Conservation (phyloP, 2,113 vertebrate species). For the Tinamus guttatus region DNA sequence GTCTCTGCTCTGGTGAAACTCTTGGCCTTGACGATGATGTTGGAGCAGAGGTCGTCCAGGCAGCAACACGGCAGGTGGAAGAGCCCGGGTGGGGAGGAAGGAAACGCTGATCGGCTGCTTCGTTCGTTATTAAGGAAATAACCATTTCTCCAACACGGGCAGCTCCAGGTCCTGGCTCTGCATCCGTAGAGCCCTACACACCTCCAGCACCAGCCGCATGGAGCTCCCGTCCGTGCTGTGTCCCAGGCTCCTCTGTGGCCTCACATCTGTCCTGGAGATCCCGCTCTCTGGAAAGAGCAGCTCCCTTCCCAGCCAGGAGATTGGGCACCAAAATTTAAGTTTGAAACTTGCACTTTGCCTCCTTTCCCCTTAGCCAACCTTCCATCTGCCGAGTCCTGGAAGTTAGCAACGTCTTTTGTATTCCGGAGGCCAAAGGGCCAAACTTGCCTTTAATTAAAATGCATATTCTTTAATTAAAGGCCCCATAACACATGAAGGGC, state of each 20-base stretch:
- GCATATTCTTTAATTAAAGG: conserved; percentile 88
- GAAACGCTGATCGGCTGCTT: not conserved
- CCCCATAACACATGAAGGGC: conserved; percentile 90
- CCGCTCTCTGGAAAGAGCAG: too few relatives aligned
- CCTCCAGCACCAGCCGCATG: too few relatives aligned
- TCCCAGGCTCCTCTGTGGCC: too few relatives aligned
- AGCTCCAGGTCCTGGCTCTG: too few relatives aligned
- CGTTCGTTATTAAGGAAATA: not conserved
- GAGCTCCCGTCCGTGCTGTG: too few relatives aligned
- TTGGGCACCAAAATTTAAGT: not conserved
- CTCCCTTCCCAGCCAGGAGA: too few relatives aligned
- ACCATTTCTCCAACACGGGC: too few relatives aligned
- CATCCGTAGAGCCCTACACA: too few relatives aligned
- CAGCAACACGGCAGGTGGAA: not conserved
- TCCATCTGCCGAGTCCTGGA: conserved; percentile 19
- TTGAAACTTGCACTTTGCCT: not conserved
- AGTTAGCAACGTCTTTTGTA: conserved; percentile 75
- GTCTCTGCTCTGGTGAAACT: not conserved
- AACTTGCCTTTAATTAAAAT: conserved; percentile 91
- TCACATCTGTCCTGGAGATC: too few relatives aligned
- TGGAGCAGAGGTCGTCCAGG: not conserved
- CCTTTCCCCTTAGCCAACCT: not conserved
- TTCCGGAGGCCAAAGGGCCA: conserved; percentile 80
- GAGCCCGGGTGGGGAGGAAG: not conserved
- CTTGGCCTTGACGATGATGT: not conserved